Evolutionary conservation across 1,140 invertebrate genomes (phyloP), one percentile per base, ranked within the genome.

Genomic region (Laupala kohalensis): DNA sequence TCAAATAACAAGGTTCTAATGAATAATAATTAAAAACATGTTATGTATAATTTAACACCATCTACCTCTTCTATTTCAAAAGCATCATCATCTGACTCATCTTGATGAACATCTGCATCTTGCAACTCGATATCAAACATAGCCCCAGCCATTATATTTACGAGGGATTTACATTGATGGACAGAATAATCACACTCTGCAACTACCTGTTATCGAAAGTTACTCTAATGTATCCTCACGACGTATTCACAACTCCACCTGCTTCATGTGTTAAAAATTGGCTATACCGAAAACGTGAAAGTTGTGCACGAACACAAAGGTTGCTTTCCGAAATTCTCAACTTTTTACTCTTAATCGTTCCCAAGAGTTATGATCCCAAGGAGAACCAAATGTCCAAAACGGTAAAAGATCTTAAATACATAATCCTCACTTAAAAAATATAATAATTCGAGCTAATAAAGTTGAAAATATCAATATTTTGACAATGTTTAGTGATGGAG

Each of bases 41-140:
- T n/a, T n/a, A n/a, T n/a, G n/a, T n/a, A n/a, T n/a, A n/a, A n/a
- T n/a, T n/a, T n/a, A n/a, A 74, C 25, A 76, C 68, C 69, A 71
- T 30, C 29, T 85, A 91, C 90, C 86, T 91, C 90, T 80, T 90
- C 90, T 75, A 90, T 83, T 79, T 93, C 91, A 79, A 94, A 90
- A 77, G 88, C 77, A 75, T 84, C 90, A 81, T 95, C 92, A 78
- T 92, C 90, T 64, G 91, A 91, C 78, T 92, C 89, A 76, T 86
- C 87, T 73, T 88, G 86, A 78, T 86, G 86, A 72, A 85, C 85
- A 80, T 92, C 91, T 74, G 85, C 84, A 77, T 89, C 87, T 75
- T 90, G 89, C 77, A 95, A 83, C 82, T 96, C 93, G 79, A 96
- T 88, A 83, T 96, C 92, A 82, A 96, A 96, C 79, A 95, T 81